phyloP scores from a whole-genome alignment of 2,797 vertebrate species.

The Hemitrygon akajei region DNA sequence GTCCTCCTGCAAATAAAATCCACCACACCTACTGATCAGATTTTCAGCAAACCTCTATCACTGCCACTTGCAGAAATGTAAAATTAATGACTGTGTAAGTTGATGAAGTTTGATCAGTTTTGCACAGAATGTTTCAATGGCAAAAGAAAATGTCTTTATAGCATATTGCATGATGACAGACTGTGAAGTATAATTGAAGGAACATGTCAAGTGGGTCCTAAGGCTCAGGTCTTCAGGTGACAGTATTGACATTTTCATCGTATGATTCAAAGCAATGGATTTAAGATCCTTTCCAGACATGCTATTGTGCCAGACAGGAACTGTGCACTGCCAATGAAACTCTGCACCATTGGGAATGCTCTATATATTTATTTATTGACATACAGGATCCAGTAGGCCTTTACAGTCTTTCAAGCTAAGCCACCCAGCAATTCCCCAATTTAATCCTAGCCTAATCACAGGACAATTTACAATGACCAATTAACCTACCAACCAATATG shows the following conservation, averaged over 20 bases:
- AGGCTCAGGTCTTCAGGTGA: neutral
- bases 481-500: too few relatives aligned
- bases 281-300: neutral
- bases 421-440: too few relatives aligned
- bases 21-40: neutral
- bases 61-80: neutral
- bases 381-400: too few relatives aligned
- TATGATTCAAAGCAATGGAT: neutral
- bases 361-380: neutral
- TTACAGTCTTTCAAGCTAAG: too few relatives aligned
- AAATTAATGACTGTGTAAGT: conserved; percentile 6
- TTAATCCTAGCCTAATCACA: too few relatives aligned
- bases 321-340: neutral
- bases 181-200: neutral
- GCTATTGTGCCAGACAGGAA: neutral
- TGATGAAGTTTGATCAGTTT: conserved; percentile 4
- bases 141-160: neutral
- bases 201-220: neutral
- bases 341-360: neutral
- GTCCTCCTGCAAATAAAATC: neutral
- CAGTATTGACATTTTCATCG: neutral
- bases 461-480: too few relatives aligned
- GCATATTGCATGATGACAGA: neutral
- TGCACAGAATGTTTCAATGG: neutral
- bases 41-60: neutral